These are phyloP conservation scores for Vulpes lagopus DNA, from an alignment of 2,113 vertebrate genomes.

Conservation along the genomic window DNA sequence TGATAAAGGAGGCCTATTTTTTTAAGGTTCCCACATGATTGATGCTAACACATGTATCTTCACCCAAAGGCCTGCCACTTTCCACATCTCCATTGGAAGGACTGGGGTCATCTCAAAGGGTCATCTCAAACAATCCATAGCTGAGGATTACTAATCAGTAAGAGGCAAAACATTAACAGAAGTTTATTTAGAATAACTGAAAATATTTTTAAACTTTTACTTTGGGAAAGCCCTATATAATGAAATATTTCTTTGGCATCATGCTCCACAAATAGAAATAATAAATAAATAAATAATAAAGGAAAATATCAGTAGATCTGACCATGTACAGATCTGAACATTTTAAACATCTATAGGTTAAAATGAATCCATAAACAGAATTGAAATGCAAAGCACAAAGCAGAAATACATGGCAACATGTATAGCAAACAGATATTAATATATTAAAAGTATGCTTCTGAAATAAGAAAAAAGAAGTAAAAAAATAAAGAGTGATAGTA, in stretches of 20 bases:
- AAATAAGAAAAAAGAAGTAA: neutral
- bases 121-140: neutral
- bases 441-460: neutral
- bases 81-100: neutral
- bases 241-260: neutral
- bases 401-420: neutral
- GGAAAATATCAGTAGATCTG: neutral
- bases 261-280: neutral
- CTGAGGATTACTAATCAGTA: neutral
- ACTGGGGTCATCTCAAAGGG: neutral
- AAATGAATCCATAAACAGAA: neutral
- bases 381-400: neutral
- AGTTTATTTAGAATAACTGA: neutral
- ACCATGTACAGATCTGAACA: neutral
- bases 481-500: neutral
- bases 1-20: neutral
- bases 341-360: neutral
- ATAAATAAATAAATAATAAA: conserved; percentile 24
- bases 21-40: neutral
- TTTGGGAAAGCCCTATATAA: neutral
- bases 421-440: neutral
- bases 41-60: neutral
- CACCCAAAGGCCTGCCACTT: neutral
- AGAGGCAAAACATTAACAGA: neutral
- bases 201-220: neutral